Evolutionary conservation across 1,140 invertebrate species (phyloP).

Genomic region (Drosophila baimaii): DNA sequence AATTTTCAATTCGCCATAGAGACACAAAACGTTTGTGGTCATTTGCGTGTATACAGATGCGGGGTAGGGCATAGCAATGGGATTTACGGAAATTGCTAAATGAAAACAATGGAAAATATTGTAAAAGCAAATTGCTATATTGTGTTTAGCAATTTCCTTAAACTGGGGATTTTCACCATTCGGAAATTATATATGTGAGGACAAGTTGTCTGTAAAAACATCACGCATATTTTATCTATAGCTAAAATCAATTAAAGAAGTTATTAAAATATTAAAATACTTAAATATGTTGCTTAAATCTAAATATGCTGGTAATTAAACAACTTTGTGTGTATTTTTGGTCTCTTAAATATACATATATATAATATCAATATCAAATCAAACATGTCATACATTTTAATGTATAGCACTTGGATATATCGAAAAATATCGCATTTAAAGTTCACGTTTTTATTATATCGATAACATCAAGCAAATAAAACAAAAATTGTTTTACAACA

Average conservation of each 20-base stretch:
- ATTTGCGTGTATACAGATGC: slow-evolving; percentile 57
- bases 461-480: too few species aligned
- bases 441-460: too few species aligned
- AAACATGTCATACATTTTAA: too few species aligned
- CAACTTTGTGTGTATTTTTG: too few species aligned
- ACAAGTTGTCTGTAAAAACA: background rate
- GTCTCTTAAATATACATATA: too few species aligned
- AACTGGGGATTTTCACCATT: background rate
- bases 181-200: background rate
- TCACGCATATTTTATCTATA: background rate
- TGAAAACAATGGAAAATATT: slow-evolving; percentile 9
- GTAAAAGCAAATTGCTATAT: slow-evolving; percentile 7
- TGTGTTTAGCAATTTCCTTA: background rate
- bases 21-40: slow-evolving; percentile 63
- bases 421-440: too few species aligned
- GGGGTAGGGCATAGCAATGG: slow-evolving; percentile 6
- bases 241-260: background rate
- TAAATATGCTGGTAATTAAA: too few species aligned
- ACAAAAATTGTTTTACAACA: too few species aligned
- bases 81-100: slow-evolving; percentile 21
- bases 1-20: slow-evolving; percentile 79
- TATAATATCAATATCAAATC: too few species aligned
- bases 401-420: too few species aligned
- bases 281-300: too few species aligned
- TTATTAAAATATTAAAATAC: background rate